Evolutionary conservation across 1,140 invertebrate genomes (phyloP).

Genomic region (Neodiprion pinetum): DNA sequence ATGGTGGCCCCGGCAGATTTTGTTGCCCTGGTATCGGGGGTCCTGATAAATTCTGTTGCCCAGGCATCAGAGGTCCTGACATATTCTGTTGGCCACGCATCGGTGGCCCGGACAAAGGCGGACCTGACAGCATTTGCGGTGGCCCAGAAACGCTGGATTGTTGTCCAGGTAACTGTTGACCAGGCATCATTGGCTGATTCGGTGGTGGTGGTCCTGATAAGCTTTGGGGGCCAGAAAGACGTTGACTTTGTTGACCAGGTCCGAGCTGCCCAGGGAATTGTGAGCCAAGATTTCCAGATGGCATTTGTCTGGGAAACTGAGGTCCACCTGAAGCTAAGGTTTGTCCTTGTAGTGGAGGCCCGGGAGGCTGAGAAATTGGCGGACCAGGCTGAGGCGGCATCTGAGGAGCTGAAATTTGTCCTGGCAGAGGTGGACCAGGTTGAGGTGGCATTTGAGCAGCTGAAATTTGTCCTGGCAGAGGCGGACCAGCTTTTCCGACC

Average conservation of each 20-base stretch:
- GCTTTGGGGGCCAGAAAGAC: constrained; percentile 29
- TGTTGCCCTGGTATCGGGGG: constrained; percentile 31
- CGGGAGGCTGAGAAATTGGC: constrained; percentile 30
- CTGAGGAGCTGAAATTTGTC: constrained; percentile 32
- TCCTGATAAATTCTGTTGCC: constrained; percentile 24
- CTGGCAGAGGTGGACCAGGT: constrained; percentile 27
- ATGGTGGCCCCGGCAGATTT: constrained; percentile 29
- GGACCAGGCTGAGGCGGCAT: constrained; percentile 33
- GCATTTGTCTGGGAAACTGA: constrained; percentile 12
- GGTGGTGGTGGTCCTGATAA: constrained; percentile 40
- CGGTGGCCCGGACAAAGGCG: constrained; percentile 1
- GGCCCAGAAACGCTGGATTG: constrained; percentile 24
- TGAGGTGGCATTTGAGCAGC: constrained; percentile 36
- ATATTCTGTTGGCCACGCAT: constrained; percentile 1
- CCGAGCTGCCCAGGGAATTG: constrained; percentile 29
- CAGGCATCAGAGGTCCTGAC: constrained; percentile 24
- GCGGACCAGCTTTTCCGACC: constrained; percentile 34
- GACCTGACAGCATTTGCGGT: constrained; percentile 22
- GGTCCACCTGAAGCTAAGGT: constrained; percentile 21
- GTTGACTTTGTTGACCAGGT: constrained; percentile 31
- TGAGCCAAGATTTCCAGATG: constrained; percentile 32
- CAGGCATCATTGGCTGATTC: constrained; percentile 38
- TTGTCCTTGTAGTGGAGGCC: constrained; percentile 38
- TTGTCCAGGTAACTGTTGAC: constrained; percentile 30
- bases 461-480: constrained; percentile 29